Evolutionary conservation across 2,113 vertebrate species (phyloP), one percentile per base, ranked within the genome.

Genomic region (Scalopus aquaticus): DNA sequence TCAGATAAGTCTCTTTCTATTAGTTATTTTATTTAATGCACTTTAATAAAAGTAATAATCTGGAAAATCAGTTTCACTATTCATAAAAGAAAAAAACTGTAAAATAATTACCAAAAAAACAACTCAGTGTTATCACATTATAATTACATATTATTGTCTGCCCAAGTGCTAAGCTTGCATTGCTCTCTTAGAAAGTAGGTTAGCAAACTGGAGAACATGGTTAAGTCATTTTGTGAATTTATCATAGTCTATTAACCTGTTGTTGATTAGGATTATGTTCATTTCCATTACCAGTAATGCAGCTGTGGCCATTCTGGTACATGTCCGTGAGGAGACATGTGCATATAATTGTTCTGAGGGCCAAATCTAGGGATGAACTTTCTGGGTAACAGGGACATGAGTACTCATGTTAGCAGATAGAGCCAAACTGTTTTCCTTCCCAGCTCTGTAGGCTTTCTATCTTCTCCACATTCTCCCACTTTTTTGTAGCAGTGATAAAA

Each of bases 51-150:
- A 39, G 16, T 70, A 84, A 60, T 77, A 60, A 44, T 7, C 9
- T 78, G 58, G 17, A 76, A 54, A 91, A 51, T 70, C 26, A 37
- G 9, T 49, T 69, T 88, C 20, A 77, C 28, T 92, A 95, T 95
- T 93, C 28, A 39, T 78, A 78, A 46, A 17, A 37, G 12, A 88
- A 56, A 30, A 62, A 22, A 82, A 20, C 2, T 46, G 3, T 13
- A 93, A 91, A 79, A 10, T 72, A 91, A 94, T 81, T 88, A 5
- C 5, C 86, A 51, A 91, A 42, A 90, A 78, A 78, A 3, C 7
- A 78, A n/a, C 44, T 39, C 2, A 51, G 17, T 73, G 5, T 44
- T 88, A 56, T 24, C 6, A 46, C 32, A n/a, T 56, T 77, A 90
- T 70, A 73, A 54, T 72, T 67, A 22, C 2, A 39, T n/a, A 28